These are phyloP conservation scores for Acromyrmex echinatior DNA, from an alignment of 1,140 invertebrate genomes.

Conservation along the genomic window DNA sequence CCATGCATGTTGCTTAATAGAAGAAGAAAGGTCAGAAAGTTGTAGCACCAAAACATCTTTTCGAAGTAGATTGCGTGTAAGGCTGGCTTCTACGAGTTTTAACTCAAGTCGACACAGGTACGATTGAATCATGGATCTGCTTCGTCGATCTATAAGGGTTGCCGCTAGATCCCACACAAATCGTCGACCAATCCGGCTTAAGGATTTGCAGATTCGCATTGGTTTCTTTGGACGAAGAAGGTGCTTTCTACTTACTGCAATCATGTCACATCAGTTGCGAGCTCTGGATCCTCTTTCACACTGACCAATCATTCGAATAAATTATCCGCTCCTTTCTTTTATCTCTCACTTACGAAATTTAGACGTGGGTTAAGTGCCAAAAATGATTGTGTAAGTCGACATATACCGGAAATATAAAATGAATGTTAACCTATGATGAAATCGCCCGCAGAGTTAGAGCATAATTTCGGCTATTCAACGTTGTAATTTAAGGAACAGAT, in stretches of 20 bases:
- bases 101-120: constrained; percentile 2
- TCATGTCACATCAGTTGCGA: constrained; percentile 11
- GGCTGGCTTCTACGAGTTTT: constrained; percentile 29
- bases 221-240: constrained; percentile 23
- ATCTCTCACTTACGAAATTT: constrained; percentile 47
- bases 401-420: not conserved
- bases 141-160: constrained; percentile 75
- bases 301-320: constrained; percentile 25
- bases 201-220: constrained; percentile 12
- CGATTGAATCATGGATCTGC: constrained; percentile 21
- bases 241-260: constrained; percentile 68
- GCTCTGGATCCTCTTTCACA: constrained; percentile 45
- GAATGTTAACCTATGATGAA: not conserved
- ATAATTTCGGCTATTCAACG: constrained; percentile 29
- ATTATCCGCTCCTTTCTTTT: not conserved
- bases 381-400: constrained; percentile 28
- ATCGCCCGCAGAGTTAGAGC: not conserved
- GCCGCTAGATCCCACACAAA: constrained; percentile 64
- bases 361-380: constrained; percentile 19
- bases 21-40: constrained; percentile 12
- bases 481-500: constrained; percentile 10
- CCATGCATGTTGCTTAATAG: constrained; percentile 2
- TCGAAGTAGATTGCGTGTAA: not conserved
- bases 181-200: constrained; percentile 69
- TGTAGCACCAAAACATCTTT: constrained; percentile 41